Conservation (phyloP, 2,113 vertebrate genomes). For the Nothobranchius kuhntae region DNA sequence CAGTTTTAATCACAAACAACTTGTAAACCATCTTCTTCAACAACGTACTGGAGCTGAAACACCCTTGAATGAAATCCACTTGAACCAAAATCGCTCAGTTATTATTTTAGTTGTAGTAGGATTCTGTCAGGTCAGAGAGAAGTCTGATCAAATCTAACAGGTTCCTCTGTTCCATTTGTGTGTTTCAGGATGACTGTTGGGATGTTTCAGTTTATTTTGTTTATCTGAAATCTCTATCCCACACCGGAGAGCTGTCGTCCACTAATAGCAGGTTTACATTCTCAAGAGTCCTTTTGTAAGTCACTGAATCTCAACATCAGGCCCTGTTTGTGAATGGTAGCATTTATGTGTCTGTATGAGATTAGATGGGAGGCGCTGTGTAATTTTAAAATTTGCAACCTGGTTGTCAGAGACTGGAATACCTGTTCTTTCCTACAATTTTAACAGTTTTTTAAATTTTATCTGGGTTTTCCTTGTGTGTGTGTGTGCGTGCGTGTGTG, state of each 20-base stretch:
- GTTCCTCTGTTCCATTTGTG: background rate
- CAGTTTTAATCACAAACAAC: slow-evolving; percentile 25
- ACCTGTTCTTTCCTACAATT: background rate
- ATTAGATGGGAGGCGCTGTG: background rate
- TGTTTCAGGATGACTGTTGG: background rate
- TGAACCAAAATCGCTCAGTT: slow-evolving; percentile 11
- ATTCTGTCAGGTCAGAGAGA: background rate
- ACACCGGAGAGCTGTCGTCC: background rate
- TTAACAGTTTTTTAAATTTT: slow-evolving; percentile 14
- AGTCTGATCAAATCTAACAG: background rate
- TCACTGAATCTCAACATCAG: background rate
- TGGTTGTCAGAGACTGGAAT: slow-evolving; percentile 17
- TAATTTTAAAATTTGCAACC: background rate
- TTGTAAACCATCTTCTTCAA: slow-evolving; percentile 8
- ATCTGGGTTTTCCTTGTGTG: slow-evolving; percentile 26
- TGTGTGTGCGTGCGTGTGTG: slow-evolving; percentile 25
- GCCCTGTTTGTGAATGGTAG: background rate
- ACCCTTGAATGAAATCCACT: background rate
- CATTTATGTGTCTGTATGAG: background rate
- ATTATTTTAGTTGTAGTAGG: background rate
- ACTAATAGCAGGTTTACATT: background rate
- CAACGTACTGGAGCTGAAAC: slow-evolving; percentile 17
- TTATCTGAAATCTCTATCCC: background rate
- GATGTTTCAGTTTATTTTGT: background rate
- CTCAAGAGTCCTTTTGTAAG: background rate